Base-by-base conservation (phyloP, 2,797 vertebrate genomes). In the Ctenosaura bakeri region DNA sequence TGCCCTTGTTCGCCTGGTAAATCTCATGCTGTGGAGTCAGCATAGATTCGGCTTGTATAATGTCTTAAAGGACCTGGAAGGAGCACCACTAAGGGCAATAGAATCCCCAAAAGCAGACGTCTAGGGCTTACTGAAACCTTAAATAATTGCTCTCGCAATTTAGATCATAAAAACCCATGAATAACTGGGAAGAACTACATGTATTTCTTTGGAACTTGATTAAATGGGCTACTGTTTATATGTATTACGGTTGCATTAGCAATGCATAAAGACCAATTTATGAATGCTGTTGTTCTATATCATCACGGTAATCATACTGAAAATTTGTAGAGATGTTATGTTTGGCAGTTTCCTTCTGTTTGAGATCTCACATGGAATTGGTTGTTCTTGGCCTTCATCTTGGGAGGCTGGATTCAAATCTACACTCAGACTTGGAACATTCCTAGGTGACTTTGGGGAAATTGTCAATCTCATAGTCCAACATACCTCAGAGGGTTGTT, bases 41-140 rank as follows among this genome's bases (percentile, higher is more conserved):
- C 56, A 50, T 32, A 46, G 38, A 77, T 46, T 46, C 16, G 42
- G 46, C 50, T 22, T 20, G 26, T 24, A 26, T 29, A 64, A 9
- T 12, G 38, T 64, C 38, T 24, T 38, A 64, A 7, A 38, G 35
- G 35, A 83, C 0, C 38, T 32, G 24, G 29, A 10, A 14, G 66
- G 26, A 66, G 6, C 64, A 66, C 64, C 22, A 66, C 2, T 26
- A 66, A 9, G 92, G 89, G 89, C 83, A 93, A 90, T 93, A 94
- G 89, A 91, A 91, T 74, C 76, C 78, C 88, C 69, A n/a, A 56
- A 90, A 91, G 26, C 54, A 52, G 93, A 88, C 91, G 74, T 93
- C 69, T 82, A 46, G 64, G 20, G 29, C 69, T 50, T 22, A 22
- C 8, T 8, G 29, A 38, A 80, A 38, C 35, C 62, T 69, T 80